Conservation (phyloP, 1,140 invertebrate genomes). For the Drosophila repletoides region DNA sequence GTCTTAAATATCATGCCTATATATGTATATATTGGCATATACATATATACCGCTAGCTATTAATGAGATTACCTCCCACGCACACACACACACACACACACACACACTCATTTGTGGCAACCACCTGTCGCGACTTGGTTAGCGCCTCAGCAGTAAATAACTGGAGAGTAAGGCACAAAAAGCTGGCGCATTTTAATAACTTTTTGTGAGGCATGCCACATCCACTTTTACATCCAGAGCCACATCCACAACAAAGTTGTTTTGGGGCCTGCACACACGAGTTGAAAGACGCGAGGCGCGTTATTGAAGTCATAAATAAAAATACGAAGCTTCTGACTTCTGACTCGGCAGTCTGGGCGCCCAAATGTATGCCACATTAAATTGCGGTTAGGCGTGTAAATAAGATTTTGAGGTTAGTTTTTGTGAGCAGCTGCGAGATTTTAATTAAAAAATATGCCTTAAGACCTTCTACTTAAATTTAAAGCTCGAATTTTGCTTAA, state of each 20-base stretch:
- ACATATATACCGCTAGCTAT: slow-evolving; percentile 8
- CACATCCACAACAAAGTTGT: no score
- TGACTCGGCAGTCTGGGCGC: slow-evolving; percentile 30
- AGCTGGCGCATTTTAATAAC: slow-evolving; percentile 74
- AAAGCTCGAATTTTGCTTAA: no score
- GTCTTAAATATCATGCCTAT: no score
- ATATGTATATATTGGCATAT: no score
- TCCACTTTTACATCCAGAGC: no score
- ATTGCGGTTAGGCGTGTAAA: slow-evolving; percentile 68
- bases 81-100: not conserved
- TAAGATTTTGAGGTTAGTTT: slow-evolving; percentile 74
- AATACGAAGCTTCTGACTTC: slow-evolving; percentile 18
- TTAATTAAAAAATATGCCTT: slow-evolving; percentile 67
- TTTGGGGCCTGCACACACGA: slow-evolving; percentile 17
- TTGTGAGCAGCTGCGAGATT: slow-evolving; percentile 50
- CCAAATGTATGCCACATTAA: slow-evolving; percentile 72
- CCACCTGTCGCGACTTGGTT: slow-evolving; percentile 68
- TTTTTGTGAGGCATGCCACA: slow-evolving; percentile 59
- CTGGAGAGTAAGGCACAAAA: slow-evolving; percentile 38
- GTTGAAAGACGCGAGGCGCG: slow-evolving; percentile 46
- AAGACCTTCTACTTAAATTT: no score
- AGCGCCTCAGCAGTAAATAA: slow-evolving; percentile 23
- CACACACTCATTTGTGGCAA: slow-evolving; percentile 38
- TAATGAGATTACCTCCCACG: slow-evolving; percentile 44
- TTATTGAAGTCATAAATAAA: slow-evolving; percentile 81